These are phyloP conservation scores for Trogon melanurus DNA, from an alignment of 2,113 vertebrate genomes.

Conservation along the genomic window DNA sequence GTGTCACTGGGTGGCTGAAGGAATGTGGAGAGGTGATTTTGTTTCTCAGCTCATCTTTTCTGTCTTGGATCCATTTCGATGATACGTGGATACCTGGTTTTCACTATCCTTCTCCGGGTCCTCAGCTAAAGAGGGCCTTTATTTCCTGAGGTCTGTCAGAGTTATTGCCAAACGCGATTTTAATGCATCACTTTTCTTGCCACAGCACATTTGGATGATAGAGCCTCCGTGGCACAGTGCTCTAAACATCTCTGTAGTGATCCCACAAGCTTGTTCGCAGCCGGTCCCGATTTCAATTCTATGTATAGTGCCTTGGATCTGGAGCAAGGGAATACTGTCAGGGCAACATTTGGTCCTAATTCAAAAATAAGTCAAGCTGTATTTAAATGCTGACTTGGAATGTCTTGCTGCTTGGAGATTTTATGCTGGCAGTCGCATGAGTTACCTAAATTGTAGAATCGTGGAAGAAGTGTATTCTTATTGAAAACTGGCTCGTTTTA, in stretches of 20 bases:
- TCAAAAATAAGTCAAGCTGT: not conserved
- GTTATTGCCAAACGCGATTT: not conserved
- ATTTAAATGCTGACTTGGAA: slow-evolving; percentile 5
- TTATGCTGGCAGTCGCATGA: not conserved
- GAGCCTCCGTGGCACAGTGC: not conserved
- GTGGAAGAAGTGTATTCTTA: not conserved
- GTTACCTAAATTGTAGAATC: slow-evolving; percentile 2
- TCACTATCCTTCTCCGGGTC: not conserved
- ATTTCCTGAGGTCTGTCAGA: not conserved
- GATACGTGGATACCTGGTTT: not conserved
- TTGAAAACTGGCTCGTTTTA: not conserved
- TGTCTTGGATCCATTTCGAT: not conserved
- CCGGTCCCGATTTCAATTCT: not conserved
- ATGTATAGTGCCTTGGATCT: not conserved
- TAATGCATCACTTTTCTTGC: not conserved
- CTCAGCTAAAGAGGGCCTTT: not conserved
- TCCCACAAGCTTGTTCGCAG: not conserved
- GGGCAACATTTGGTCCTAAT: not conserved
- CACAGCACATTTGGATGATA: not conserved
- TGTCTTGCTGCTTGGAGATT: not conserved
- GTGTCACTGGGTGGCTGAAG: not conserved
- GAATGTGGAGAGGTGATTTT: not conserved
- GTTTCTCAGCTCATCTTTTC: not conserved
- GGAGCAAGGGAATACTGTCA: not conserved
- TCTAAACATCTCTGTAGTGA: not conserved